Evolutionary conservation across 2,797 vertebrate genomes (phyloP), one percentile per base, ranked within the genome.

Genomic region (Sarcophilus harrisii): DNA sequence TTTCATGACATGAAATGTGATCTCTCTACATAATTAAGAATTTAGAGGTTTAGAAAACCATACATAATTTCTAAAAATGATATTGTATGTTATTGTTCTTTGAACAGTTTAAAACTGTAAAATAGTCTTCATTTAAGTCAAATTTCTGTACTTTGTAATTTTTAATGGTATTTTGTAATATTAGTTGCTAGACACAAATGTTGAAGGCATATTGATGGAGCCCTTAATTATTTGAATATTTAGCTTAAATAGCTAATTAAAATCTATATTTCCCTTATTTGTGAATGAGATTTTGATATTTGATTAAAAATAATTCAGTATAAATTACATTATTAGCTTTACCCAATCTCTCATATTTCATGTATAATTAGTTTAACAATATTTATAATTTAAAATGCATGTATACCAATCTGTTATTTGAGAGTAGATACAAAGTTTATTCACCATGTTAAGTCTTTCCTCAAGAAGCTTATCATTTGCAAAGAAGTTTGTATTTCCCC

Each of bases 1-100:
- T 52, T 92, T 29, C 57, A 52, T 90, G 62, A 57, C 38, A 73
- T n/a, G 66, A 95, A 92, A 92, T 90, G 54, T 57, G 32, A 11
- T 59, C 30, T 30, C 38, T 21, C 16, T 91, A 54, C 28, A 66
- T 62, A 49, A 58, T 8, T n/a, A 89, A 54, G 14, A 32, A 1
- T 60, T 90, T 57, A 11, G 14, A 57, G 3, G 16, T 57, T 81
- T 93, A 89, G 6, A 95, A 13, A 89, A 6, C 9, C 49, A 57
- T n/a, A 12, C 2, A 90, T 93, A 54, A 11, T 57, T 94, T 29
- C 0, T 62, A 90, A 57, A 57, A 90, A 57, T 9, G 6, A 57
- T 11, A 91, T 9, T 38, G 21, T 81, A 24, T 45, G n/a, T 0
- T 81, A 73, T 81, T 81, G n/a, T 2, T 24, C 38, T 81, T 45